phyloP scores from a whole-genome alignment of 2,797 vertebrate genomes.

The Lacerta bilineata region DNA sequence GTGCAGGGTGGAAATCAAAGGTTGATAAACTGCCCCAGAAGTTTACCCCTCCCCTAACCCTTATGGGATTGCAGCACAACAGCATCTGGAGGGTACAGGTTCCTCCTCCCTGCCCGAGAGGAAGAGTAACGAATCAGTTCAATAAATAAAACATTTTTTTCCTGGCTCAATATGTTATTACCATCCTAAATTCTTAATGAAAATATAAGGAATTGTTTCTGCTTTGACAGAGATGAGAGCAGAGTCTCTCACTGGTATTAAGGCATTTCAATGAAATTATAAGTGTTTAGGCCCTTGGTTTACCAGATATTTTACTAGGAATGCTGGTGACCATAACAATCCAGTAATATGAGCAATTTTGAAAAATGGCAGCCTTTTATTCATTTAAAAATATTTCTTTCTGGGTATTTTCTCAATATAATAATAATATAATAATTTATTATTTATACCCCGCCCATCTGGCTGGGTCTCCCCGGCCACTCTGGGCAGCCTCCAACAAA shows the following conservation, averaged over 20 bases:
- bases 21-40: too few species aligned
- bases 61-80: not conserved
- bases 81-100: not conserved
- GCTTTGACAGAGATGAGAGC: conserved; percentile 71
- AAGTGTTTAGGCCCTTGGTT: conserved; percentile 72
- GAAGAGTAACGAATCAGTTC: not conserved
- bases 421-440: too few species aligned
- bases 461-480: too few species aligned
- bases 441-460: too few species aligned
- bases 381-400: conserved; percentile 52
- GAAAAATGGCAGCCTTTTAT: conserved; percentile 55
- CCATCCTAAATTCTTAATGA: conserved; percentile 59
- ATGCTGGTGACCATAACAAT: conserved; percentile 68
- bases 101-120: too few species aligned
- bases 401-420: conserved; percentile 2
- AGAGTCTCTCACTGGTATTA: conserved; percentile 72
- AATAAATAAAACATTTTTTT: not conserved
- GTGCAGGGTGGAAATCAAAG: too few species aligned
- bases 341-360: conserved; percentile 66
- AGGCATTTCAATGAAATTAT: conserved; percentile 70
- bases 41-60: too few species aligned
- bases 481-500: too few species aligned
- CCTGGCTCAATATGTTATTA: too few species aligned
- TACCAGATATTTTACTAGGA: conserved; percentile 62
- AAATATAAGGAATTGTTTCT: conserved; percentile 77